Evolutionary conservation across 2,888 invertebrate genomes (phyloP), one percentile per base, ranked within the genome.

Genomic region (Chloroclysta siterata): DNA sequence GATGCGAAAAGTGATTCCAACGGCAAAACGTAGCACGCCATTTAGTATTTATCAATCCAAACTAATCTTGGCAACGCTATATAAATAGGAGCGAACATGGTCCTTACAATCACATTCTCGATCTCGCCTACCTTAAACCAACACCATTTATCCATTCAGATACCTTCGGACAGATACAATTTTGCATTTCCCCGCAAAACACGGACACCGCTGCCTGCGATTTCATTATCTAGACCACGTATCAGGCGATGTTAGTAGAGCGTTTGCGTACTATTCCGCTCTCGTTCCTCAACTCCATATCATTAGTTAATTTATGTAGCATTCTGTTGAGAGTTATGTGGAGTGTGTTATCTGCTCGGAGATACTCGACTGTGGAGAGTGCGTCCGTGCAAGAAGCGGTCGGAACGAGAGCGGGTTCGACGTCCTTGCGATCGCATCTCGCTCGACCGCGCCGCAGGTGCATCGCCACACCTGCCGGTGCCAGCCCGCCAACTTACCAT

Each of bases 371-470:
- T 79, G 80, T 72, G 74, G 79, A 68, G 66, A 17, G 51, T 52
- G 44, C 44, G 50, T 60, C 42, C 44, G 54, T 48, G 64, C 53
- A 48, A 53, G 56, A 56, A 55, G 63, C 51, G 48, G 61, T 50
- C 39, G 70, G 70, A 53, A 71, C 70, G 69, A 69, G 73, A 72
- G 75, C 76, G 83, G 82, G 91, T 90, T 87, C 90, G 90, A 80
- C 88, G 91, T 89, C 87, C 90, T 85, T 82, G 79, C 81, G 85
- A 86, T 85, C 88, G 80, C 87, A 90, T 90, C 90, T 88, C 89
- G 84, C 80, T 84, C 82, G 88, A 84, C 85, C 88, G 84, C 85
- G 82, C 82, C 85, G 91, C 93, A 92, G 93, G 93, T 93, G 93
- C 84, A 89, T 72, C 83, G 80, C 74, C 88, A 85, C 92, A 91